phyloP scores from a whole-genome alignment of 2,113 vertebrate genomes.

The Perca schrenkii region DNA sequence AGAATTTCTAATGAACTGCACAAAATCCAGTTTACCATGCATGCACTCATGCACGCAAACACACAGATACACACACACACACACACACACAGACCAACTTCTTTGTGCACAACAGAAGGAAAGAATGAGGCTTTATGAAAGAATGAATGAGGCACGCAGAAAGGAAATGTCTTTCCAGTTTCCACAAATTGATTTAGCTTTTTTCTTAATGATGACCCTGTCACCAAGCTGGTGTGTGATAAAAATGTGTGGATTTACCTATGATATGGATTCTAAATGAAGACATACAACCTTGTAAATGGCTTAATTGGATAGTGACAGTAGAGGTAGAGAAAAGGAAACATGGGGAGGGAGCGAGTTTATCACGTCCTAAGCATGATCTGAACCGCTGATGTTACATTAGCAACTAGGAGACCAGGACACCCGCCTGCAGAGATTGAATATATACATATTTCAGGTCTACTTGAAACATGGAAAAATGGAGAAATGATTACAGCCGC shows the following conservation, averaged over 20 bases:
- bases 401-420: not conserved
- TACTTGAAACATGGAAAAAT: conserved; percentile 2
- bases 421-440: not conserved
- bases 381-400: not conserved
- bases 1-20: conserved; percentile 78
- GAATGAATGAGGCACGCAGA: conserved; percentile 46
- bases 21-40: conserved; percentile 70
- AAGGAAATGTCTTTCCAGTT: conserved; percentile 43
- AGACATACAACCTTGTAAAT: conserved; percentile 4
- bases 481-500: not conserved
- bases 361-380: not conserved
- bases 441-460: not conserved
- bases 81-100: conserved; percentile 28
- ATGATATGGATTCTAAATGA: conserved; percentile 15
- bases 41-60: conserved; percentile 38
- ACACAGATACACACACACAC: conserved; percentile 24
- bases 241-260: conserved; percentile 12
- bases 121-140: conserved; percentile 37
- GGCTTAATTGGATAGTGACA: not conserved
- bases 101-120: conserved; percentile 40
- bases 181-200: conserved; percentile 53
- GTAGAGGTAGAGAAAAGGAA: not conserved
- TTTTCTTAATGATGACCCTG: conserved; percentile 47
- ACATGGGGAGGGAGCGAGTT: not conserved
- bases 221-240: conserved; percentile 29